Conservation (phyloP, 2,888 invertebrate genomes). For the Ferdinandea cuprea region DNA sequence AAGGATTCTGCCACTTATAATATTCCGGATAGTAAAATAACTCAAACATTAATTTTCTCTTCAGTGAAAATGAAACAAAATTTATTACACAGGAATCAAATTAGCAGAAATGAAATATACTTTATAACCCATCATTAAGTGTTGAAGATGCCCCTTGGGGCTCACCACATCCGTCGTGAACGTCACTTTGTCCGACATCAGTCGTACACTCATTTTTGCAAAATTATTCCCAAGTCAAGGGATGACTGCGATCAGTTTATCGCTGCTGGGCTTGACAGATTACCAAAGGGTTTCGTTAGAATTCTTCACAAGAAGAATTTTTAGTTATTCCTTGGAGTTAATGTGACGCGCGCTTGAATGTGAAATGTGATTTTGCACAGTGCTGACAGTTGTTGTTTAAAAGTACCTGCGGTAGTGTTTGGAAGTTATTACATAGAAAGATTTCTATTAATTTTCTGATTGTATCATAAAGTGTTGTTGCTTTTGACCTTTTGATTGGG, state of each 20-base stretch:
- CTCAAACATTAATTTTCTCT: constrained; percentile 44
- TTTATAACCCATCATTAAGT: constrained; percentile 61
- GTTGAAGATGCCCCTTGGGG: constrained; percentile 24
- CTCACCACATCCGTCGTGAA: constrained; percentile 34
- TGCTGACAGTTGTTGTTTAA: neutral
- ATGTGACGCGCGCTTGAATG: neutral
- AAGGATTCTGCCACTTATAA: constrained; percentile 27
- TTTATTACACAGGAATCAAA: constrained; percentile 36
- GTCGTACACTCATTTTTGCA: constrained; percentile 20
- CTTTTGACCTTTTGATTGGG: too few species aligned
- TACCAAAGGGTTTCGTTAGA: neutral
- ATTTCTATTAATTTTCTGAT: too few species aligned
- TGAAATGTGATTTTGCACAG: neutral
- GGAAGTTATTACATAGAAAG: too few species aligned
- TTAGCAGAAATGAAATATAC: constrained; percentile 45
- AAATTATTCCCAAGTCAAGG: neutral
- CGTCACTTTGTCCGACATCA: constrained; percentile 27
- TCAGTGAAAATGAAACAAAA: constrained; percentile 27
- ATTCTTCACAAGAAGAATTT: neutral
- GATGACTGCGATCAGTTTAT: neutral
- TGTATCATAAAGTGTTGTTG: too few species aligned
- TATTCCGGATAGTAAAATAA: constrained; percentile 15
- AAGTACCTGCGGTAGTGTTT: too few species aligned
- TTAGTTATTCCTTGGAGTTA: neutral
- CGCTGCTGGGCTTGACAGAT: constrained; percentile 8